Base-by-base conservation (phyloP, 2,113 vertebrate genomes). In the Smithornis capensis region DNA sequence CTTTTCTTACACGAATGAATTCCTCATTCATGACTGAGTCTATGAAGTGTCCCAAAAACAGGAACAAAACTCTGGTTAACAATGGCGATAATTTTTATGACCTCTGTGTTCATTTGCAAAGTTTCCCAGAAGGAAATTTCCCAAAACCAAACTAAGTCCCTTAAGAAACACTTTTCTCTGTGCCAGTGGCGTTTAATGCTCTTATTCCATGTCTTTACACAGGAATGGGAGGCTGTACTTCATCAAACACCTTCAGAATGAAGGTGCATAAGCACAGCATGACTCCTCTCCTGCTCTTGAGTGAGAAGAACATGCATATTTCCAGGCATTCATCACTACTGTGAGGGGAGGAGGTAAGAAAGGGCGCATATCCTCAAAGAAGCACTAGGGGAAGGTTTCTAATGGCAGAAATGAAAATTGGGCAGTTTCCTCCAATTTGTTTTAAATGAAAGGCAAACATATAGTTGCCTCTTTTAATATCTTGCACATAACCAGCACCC, bases 21-120 rank as follows among this genome's bases (percentile, higher is more conserved):
- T 40, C 27, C 8, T 28, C 38, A 12, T 56, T 65, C 15, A 25
- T 50, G 25, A 45, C 29, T 70, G 69, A 74, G 47, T 17, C 25
- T 19, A 12, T 37, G 15, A 93, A 84, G 10, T 12, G 9, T 37
- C 59, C 74, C 31, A 76, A 15, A 21, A 82, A 59, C 27, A 83
- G 75, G 38, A 83, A 50, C 9, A 28, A 86, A 83, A 77, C 22
- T 60, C 27, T 56, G 14, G 1, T n/a, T 55, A 92, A 55, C 10
- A 44, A 29, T 0, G 0, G 19, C 8, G 49, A 52, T 40, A 53
- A 33, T 76, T 83, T 50, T 56, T 47, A n/a, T 23, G 1, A 52
- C 29, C 21, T 70, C 29, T 24, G 5, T 60, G 5, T 28, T 42
- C 37, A 23, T 40, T 73, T 89, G 29, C 59, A 52, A 76, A 63